phyloP scores from a whole-genome alignment of 2,797 vertebrate species.

The Limosa lapponica region DNA sequence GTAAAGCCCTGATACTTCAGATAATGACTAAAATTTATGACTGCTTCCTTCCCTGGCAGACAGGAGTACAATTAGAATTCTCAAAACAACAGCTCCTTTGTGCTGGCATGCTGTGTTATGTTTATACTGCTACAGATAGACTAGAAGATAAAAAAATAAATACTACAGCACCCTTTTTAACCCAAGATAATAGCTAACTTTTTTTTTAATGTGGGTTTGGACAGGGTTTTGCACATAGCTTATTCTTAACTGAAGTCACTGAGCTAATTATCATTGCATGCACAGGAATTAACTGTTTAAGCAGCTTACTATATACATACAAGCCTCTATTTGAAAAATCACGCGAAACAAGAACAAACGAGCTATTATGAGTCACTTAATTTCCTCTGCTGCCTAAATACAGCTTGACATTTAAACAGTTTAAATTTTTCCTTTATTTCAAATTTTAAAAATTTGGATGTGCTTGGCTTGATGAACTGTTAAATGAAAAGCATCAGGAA shows the following conservation, averaged over 20 bases:
- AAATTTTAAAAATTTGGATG: not conserved
- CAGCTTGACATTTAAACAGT: conserved; percentile 20
- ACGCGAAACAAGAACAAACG: conserved; percentile 20
- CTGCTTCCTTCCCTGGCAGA: conserved; percentile 56
- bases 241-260: conserved; percentile 53
- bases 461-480: not conserved
- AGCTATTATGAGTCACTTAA: conserved; percentile 12
- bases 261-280: conserved; percentile 27
- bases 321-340: conserved; percentile 35
- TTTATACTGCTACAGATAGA: conserved; percentile 62
- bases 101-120: conserved; percentile 49
- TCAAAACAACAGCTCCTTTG: conserved; percentile 64
- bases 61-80: conserved; percentile 56
- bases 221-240: conserved; percentile 6
- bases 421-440: conserved; percentile 30
- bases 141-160: conserved; percentile 68
- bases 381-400: conserved; percentile 1
- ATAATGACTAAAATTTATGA: conserved; percentile 69
- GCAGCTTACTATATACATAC: not conserved
- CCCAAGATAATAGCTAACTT: conserved; percentile 8
- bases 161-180: conserved; percentile 58
- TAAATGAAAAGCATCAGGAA: conserved; percentile 1
- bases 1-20: conserved; percentile 55
- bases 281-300: conserved; percentile 37
- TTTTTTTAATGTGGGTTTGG: conserved; percentile 9